A percentile compares a stretch with the other conserved stretches of the same genome.
These are phyloP conservation scores for Scophthalmus maximus DNA, from an alignment of 2,113 vertebrate genomes.

Conservation along the genomic window DNA sequence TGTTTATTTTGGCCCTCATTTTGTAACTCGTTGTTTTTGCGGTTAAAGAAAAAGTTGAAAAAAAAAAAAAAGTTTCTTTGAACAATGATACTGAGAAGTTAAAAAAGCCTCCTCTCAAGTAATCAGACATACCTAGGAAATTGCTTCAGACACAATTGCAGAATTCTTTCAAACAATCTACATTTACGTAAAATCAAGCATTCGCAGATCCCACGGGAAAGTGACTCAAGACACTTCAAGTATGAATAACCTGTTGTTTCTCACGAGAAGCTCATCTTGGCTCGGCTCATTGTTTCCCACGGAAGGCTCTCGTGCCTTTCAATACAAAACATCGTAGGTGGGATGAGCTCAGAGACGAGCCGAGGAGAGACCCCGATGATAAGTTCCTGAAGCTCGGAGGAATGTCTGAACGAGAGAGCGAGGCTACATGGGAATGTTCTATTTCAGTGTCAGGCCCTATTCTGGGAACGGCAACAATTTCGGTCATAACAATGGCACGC, in stretches of 20 bases:
- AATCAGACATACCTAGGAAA: background rate
- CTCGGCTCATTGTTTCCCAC: constrained; percentile 33
- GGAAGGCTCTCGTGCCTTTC: constrained; percentile 15
- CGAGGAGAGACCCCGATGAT: constrained; percentile 7
- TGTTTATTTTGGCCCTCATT: background rate
- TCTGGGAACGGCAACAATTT: constrained; percentile 74
- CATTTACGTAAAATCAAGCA: constrained; percentile 28
- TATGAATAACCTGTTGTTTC: constrained; percentile 19
- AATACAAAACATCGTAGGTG: constrained; percentile 1
- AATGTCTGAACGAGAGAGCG: constrained; percentile 35
- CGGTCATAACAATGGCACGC: constrained; percentile 75
- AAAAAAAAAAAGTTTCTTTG: no score
- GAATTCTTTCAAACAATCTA: constrained; percentile 10
- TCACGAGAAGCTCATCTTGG: constrained; percentile 35
- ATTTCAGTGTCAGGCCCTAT: constrained; percentile 71
- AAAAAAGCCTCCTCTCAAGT: background rate
- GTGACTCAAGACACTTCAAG: background rate
- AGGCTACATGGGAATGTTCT: constrained; percentile 66
- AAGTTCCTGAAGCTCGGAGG: constrained; percentile 50
- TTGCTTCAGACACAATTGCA: background rate
- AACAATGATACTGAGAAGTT: no score
- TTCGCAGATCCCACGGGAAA: constrained; percentile 20
- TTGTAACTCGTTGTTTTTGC: background rate
- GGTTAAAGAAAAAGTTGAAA: no score
- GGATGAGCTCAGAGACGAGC: constrained; percentile 44